Percentiles rank a stretch among this genome's conserved stretches.
phyloP scores from a whole-genome alignment of 2,888 invertebrate genomes.

The Troides aeacus region DNA sequence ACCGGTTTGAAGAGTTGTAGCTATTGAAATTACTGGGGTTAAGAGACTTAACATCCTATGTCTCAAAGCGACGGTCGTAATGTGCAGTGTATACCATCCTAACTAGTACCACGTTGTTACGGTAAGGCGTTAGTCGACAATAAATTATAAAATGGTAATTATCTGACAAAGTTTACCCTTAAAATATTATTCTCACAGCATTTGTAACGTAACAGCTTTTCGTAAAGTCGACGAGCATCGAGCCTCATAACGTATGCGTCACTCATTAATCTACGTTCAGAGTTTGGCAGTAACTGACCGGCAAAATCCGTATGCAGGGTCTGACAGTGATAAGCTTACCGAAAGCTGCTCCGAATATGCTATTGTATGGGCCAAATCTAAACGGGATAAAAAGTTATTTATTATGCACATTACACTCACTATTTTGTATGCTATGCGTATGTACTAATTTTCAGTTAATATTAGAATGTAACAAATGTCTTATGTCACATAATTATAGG shows the following conservation, averaged over 20 bases:
- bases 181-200: not conserved
- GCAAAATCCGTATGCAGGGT: constrained; percentile 59
- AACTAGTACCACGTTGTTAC: no score
- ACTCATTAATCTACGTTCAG: constrained; percentile 62
- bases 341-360: constrained; percentile 59
- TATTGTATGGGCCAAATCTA: not conserved
- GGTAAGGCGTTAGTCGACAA: no score
- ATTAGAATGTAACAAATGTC: not conserved
- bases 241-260: constrained; percentile 41
- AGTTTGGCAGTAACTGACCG: constrained; percentile 39
- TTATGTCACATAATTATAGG: constrained; percentile 3
- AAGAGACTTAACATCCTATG: no score
- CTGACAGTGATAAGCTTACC: constrained; percentile 63
- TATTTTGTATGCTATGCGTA: not conserved
- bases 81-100: no score
- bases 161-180: not conserved
- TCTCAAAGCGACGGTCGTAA: no score
- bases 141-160: not conserved
- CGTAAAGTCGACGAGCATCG: constrained; percentile 11
- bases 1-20: no score
- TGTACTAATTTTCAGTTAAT: not conserved
- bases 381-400: not conserved
- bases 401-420: not conserved
- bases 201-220: constrained; percentile 4
- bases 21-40: no score